phyloP scores from a whole-genome alignment of 2,113 vertebrate species.

The Microcebus tavaratra region DNA sequence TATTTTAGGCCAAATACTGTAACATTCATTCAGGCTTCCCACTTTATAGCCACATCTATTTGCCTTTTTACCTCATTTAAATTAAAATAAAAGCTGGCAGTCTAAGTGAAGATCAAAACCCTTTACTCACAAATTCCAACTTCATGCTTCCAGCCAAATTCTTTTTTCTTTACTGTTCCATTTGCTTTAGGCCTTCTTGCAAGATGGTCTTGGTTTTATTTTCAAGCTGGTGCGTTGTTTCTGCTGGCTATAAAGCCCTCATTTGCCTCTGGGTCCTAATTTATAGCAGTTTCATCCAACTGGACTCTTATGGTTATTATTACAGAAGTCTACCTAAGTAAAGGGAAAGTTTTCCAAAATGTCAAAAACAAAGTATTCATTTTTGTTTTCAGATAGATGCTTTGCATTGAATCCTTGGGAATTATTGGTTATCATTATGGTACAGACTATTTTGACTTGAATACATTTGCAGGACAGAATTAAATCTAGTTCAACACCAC shows the following conservation, averaged over 20 bases:
- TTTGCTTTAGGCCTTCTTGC: neutral
- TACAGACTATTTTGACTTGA: neutral
- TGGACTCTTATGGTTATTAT: neutral
- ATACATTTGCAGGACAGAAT: neutral
- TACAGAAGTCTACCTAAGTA: neutral
- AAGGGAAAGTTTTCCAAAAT: neutral
- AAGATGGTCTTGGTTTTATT: neutral
- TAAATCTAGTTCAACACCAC: neutral
- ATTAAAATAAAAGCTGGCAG: neutral
- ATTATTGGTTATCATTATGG: neutral
- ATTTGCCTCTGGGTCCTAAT: neutral
- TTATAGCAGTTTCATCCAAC: neutral
- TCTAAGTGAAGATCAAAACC: neutral
- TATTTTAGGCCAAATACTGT: neutral
- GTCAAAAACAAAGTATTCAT: neutral
- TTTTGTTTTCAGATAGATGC: neutral
- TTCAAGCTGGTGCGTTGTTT: neutral
- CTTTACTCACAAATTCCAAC: neutral
- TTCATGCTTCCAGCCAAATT: neutral
- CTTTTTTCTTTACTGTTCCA: neutral
- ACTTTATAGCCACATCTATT: neutral
- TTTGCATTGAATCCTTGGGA: neutral
- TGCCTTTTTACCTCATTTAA: neutral
- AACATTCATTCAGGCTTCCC: neutral
- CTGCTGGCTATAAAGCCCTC: no score